phyloP scores from a whole-genome alignment of 2,797 vertebrate species.

The Platalea minor region DNA sequence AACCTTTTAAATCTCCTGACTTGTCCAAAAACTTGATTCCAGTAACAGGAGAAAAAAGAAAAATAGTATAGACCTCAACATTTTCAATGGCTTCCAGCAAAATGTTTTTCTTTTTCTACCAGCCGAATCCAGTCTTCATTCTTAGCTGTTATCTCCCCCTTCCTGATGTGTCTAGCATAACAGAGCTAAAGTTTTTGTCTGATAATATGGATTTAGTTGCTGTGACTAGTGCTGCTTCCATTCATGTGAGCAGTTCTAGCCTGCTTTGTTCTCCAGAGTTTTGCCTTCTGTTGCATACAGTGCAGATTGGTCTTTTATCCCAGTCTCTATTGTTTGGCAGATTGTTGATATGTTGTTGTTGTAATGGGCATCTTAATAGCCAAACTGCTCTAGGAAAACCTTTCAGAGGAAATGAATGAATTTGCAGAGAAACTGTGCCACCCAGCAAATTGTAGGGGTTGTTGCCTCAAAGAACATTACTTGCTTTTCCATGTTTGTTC shows the following conservation, averaged over 20 bases:
- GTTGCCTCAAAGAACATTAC: neutral
- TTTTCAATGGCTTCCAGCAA: neutral
- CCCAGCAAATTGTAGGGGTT: neutral
- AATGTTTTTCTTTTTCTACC: neutral
- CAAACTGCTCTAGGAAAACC: neutral
- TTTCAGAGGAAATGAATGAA: neutral
- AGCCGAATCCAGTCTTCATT: neutral
- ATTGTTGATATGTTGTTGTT: neutral
- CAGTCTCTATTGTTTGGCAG: neutral
- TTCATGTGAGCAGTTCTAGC: neutral
- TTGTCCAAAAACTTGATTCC: neutral
- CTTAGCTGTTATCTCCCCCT: neutral
- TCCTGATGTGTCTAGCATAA: neutral
- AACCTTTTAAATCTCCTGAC: neutral
- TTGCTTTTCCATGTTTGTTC: neutral
- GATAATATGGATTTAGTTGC: conserved; percentile 6
- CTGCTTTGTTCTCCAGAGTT: neutral
- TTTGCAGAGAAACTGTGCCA: neutral
- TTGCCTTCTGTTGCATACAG: neutral
- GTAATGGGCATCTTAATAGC: neutral
- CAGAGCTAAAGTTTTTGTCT: neutral
- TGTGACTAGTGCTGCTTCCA: neutral
- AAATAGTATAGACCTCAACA: neutral
- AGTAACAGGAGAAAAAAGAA: neutral
- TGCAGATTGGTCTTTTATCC: neutral